These are phyloP conservation scores for Hylia prasina DNA, from an alignment of 2,113 vertebrate species.

Conservation along the genomic window DNA sequence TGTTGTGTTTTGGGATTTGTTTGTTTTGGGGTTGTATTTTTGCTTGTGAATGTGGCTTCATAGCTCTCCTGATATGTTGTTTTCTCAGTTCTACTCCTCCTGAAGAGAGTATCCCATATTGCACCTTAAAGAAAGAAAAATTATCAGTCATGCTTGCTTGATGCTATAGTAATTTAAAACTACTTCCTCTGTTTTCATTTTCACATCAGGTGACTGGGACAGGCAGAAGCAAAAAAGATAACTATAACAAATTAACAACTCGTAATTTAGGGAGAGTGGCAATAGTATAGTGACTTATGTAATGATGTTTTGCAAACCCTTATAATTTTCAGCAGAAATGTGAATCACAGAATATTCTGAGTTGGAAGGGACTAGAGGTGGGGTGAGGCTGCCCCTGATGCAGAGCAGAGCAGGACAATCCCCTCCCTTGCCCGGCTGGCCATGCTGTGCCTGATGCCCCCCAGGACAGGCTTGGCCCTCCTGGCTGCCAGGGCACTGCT, in stretches of 20 bases:
- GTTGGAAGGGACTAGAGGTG: not conserved
- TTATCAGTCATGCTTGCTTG: not conserved
- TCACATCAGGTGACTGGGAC: not conserved
- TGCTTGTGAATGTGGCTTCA: not conserved
- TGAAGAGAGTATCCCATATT: not conserved
- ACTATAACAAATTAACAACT: not conserved
- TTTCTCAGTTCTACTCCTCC: not conserved
- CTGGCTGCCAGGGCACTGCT: not conserved
- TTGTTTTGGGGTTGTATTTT: not conserved
- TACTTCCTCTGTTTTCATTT: not conserved
- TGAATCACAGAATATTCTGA: not conserved
- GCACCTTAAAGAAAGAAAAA: not conserved
- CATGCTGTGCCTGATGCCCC: not conserved
- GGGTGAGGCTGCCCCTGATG: accelerated
- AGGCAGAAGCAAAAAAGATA: not conserved
- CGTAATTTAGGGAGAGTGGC: not conserved
- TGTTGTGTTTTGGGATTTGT: not conserved
- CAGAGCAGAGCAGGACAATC: not conserved
- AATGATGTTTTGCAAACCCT: not conserved
- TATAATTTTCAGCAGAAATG: not conserved
- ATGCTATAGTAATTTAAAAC: not conserved
- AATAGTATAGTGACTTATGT: not conserved
- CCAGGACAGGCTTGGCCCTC: accelerated
- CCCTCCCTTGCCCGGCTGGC: accelerated
- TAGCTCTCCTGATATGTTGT: not conserved